A percentile compares a stretch with the other conserved stretches of the same genome.
Conservation (phyloP, 2,113 vertebrate genomes). For the Hippocampus mohnikei region DNA sequence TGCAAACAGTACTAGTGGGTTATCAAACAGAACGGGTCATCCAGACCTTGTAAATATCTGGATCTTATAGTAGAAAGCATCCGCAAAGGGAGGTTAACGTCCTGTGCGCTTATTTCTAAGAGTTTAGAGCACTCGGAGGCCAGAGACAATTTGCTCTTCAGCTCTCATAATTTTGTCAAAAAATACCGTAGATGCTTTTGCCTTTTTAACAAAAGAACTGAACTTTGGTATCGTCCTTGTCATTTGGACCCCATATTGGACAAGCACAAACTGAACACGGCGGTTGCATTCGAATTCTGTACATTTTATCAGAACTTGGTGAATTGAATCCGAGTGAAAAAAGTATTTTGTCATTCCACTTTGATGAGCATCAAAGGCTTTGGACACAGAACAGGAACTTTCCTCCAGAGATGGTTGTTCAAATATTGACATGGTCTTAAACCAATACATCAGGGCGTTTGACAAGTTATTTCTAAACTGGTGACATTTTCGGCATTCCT, state of each 20-base stretch:
- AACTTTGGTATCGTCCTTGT: not conserved
- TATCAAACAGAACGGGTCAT: conserved; percentile 49
- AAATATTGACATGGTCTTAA: conserved; percentile 31
- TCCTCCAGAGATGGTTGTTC: conserved; percentile 4
- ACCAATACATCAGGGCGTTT: conserved; percentile 38
- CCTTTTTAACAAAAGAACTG: not conserved
- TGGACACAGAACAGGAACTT: not conserved
- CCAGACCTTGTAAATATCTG: conserved; percentile 42
- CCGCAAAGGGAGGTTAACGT: conserved; percentile 22
- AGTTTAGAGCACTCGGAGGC: not conserved
- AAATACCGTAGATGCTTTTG: not conserved
- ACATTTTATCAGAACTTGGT: conserved; percentile 12
- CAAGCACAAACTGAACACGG: not conserved
- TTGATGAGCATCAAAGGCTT: conserved; percentile 10
- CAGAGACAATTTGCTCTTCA: not conserved
- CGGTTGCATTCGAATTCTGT: not conserved
- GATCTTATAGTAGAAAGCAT: conserved; percentile 2
- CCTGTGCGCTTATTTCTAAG: conserved; percentile 15
- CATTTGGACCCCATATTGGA: not conserved
- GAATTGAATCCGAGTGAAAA: not conserved
- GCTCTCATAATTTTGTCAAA: not conserved
- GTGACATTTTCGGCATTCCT: conserved; percentile 34
- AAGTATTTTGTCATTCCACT: conserved; percentile 6
- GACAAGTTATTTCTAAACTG: conserved; percentile 36
- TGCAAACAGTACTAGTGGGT: conserved; percentile 47